A percentile compares a stretch with the other conserved stretches of the same genome.
Evolutionary conservation across 2,888 invertebrate genomes (phyloP).

Genomic region (Drosophila hamatofila): DNA sequence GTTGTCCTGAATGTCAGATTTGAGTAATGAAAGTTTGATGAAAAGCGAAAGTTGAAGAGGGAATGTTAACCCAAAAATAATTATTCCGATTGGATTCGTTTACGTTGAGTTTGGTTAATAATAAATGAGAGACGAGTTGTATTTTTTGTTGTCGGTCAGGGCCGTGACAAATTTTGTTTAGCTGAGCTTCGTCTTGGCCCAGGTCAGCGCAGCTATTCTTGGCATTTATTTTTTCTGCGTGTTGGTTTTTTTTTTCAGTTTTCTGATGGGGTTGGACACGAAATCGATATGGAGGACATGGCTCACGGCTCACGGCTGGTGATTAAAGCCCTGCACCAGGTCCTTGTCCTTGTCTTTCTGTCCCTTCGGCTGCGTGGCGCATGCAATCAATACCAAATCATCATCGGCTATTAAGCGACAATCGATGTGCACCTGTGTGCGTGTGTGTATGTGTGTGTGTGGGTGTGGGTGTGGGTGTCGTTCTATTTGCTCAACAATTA

Average conservation of each 20-base stretch:
- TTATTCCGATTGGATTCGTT: conserved; percentile 9
- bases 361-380: conserved; percentile 27
- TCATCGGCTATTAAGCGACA: conserved; percentile 68
- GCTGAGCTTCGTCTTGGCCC: conserved; percentile 13
- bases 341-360: conserved; percentile 7
- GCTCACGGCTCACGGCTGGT: conserved; percentile 7
- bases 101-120: conserved; percentile 4
- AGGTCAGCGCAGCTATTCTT: conserved; percentile 29
- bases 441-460: neutral
- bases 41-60: neutral
- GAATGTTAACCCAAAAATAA: conserved; percentile 4
- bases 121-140: neutral
- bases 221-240: conserved; percentile 20
- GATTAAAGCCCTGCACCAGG: conserved; percentile 9
- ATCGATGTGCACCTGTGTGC: conserved; percentile 9
- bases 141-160: neutral
- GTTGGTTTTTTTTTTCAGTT: neutral
- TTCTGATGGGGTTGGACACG: conserved; percentile 4
- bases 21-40: conserved; percentile 1
- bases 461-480: neutral
- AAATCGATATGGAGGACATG: conserved; percentile 26
- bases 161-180: conserved; percentile 7
- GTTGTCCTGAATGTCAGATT: conserved; percentile 6
- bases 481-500: conserved; percentile 43
- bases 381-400: conserved; percentile 75